Percentiles rank a stretch among this genome's conserved stretches.
These are phyloP conservation scores for Dilophus febrilis DNA, from an alignment of 2,888 invertebrate genomes.

Conservation along the genomic window DNA sequence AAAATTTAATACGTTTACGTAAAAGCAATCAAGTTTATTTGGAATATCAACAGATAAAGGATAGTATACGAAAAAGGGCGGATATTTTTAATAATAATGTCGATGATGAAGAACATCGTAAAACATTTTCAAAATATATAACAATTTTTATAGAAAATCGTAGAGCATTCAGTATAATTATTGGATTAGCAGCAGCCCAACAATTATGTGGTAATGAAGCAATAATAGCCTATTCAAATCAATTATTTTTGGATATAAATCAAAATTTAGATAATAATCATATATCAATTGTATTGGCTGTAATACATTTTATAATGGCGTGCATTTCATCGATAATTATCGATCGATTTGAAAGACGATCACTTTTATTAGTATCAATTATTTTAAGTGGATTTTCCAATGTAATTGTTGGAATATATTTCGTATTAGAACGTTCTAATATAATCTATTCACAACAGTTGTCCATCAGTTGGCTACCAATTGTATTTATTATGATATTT, in stretches of 20 bases:
- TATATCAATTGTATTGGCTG: slow-evolving; percentile 36
- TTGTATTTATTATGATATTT: slow-evolving; percentile 39
- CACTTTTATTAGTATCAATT: slow-evolving; percentile 41
- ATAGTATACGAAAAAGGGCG: slow-evolving; percentile 36
- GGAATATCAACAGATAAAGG: slow-evolving; percentile 24
- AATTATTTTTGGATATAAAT: slow-evolving; percentile 40
- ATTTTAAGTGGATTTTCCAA: slow-evolving; percentile 36
- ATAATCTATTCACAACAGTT: too few species aligned
- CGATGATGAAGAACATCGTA: slow-evolving; percentile 32
- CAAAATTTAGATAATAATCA: slow-evolving; percentile 17
- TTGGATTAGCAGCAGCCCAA: slow-evolving; percentile 41
- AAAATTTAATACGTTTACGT: slow-evolving; percentile 40
- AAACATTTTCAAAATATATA: slow-evolving; percentile 33
- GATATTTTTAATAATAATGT: too few species aligned
- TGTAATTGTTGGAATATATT: slow-evolving; percentile 36
- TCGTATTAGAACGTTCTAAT: slow-evolving; percentile 33
- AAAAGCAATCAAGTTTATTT: slow-evolving; percentile 37
- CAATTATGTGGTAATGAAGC: slow-evolving; percentile 46
- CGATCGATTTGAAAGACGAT: slow-evolving; percentile 43
- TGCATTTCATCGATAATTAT: slow-evolving; percentile 38
- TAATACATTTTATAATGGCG: slow-evolving; percentile 37
- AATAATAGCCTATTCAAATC: slow-evolving; percentile 38
- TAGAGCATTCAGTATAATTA: slow-evolving; percentile 38
- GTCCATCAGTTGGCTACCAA: slow-evolving; percentile 44
- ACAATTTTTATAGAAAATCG: slow-evolving; percentile 36